Evolutionary conservation across 2,888 invertebrate species (phyloP), one percentile per base, ranked within the genome.

Genomic region (Hoplodrina blanda): DNA sequence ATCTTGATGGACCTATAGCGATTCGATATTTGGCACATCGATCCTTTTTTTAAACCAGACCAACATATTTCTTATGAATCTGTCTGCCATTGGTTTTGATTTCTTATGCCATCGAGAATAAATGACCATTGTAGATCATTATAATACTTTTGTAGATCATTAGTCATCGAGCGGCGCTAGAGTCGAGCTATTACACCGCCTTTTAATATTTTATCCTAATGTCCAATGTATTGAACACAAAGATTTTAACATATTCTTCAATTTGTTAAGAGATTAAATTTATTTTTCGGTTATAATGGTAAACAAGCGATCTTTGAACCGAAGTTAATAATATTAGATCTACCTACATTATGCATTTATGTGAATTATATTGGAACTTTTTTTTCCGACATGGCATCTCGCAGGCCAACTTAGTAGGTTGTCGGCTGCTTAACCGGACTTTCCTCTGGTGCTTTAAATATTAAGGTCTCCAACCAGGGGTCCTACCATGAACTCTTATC

Each of bases 51-150:
- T 37, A 75, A 33, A 74, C 50, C 30, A 46, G 25, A 54, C 37
- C 8, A 49, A 71, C 54, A 62, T 55, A 67, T 63, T 75, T 68
- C 52, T 69, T 66, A 25, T 11, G 17, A 61, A 49, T 50, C 69
- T 66, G 78, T 68, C 67, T 53, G 17, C 20, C 20, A 61, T 61
- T 59, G 55, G 55, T 64, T 57, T 67, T 66, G 50, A 64, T 70
- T 67, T 81, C 54, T 41, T 73, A 63, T 64, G 41, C 64, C 56
- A 62, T 62, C 56, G 73, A 83, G 81, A 80, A 88, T 86, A 85
- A 89, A 89, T 87, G 87, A 86, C 79, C 68, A 78, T 76, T 84
- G 86, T 88, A 84, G 84, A 88, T 89, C 88, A 89, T 90, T 90
- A 88, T 85, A 87, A 88, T 87, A 84, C 78, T 81, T 83, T 81